Base-by-base conservation (phyloP, 2,888 invertebrate species). In the Bedellia somnulentella region DNA sequence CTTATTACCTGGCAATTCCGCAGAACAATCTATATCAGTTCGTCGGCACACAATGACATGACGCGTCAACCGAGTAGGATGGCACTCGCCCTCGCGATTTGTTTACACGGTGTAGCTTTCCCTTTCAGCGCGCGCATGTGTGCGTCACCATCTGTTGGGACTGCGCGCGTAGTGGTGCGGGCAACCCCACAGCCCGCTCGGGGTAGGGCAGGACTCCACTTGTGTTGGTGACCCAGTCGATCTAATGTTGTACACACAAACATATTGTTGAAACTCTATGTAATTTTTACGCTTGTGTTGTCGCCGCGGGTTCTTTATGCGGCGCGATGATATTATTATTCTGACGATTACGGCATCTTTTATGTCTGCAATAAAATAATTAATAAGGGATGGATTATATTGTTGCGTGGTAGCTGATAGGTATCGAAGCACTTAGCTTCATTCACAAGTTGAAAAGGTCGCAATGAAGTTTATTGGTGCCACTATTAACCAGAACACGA, bases 1-100 rank as follows among this genome's bases (percentile, higher is more conserved):
- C 68, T 71, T 75, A 75, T 73, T 75, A 75, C 75, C 75, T 75
- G 73, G 67, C 71, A 73, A 75, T 73, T 73, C 73, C 70, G 71
- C 71, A 67, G 73, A 70, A 70, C 68, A 71, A 70, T 68, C 67
- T 66, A 68, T 68, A 57, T 62, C 54, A 59, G 57, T 53, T 57
- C 58, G 53, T 61, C 61, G 52, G 63, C 71, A 71, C 70, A 70
- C 70, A 66, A 55, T 55, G 62, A 62, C 64, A 61, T 60, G 66
- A 66, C 64, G 58, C 52, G 49, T 56, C 55, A 52, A 44, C 54
- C 38, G 73, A 71, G 57, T 57, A 66, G 60, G 73, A 73, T 58
- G 52, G 67, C 54, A 55, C 47, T 57, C 54, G 55, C 49, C 55
- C 53, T 56, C 49, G 57, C 67, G 64, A 68, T 68, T 71, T 73